Percentiles rank a stretch among this genome's conserved stretches.
Conservation (phyloP, 1,140 invertebrate genomes). For the Nomia melanderi region DNA sequence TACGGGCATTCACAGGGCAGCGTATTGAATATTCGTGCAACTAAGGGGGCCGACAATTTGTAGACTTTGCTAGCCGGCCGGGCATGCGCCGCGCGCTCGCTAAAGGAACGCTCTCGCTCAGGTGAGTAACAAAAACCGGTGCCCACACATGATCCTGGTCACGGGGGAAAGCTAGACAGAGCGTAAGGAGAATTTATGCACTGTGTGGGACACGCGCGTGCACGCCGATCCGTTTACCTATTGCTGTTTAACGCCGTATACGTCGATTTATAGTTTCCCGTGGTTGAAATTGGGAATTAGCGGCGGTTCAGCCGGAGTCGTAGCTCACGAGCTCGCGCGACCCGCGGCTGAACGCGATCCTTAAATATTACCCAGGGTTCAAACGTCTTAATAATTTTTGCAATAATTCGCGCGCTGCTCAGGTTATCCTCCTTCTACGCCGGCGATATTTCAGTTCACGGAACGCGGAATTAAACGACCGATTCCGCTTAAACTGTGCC, state of each 20-base stretch:
- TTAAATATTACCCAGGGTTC: constrained; percentile 18
- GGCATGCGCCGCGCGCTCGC: background rate
- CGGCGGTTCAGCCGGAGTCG: too few species aligned
- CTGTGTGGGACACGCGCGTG: constrained; percentile 34
- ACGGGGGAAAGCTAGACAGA: constrained; percentile 41
- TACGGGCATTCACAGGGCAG: background rate
- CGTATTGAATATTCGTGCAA: constrained; percentile 4
- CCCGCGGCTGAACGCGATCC: constrained; percentile 20
- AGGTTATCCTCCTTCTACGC: too few species aligned
- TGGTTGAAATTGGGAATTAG: constrained; percentile 63
- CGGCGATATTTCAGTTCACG: too few species aligned
- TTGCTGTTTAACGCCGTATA: constrained; percentile 41
- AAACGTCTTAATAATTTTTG: constrained; percentile 23
- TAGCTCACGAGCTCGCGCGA: constrained; percentile 9
- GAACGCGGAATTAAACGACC: background rate
- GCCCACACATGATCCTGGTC: constrained; percentile 37
- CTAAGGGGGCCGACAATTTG: constrained; percentile 16
- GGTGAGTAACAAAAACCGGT: constrained; percentile 34
- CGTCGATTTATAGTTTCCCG: constrained; percentile 59
- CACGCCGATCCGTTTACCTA: constrained; percentile 55
- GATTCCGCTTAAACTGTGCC: too few species aligned
- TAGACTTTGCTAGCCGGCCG: background rate
- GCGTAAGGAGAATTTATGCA: constrained; percentile 49
- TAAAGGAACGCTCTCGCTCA: constrained; percentile 27
- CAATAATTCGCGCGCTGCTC: background rate